Evolutionary conservation across 2,888 invertebrate species (phyloP).

Genomic region (Aplocera efformata): DNA sequence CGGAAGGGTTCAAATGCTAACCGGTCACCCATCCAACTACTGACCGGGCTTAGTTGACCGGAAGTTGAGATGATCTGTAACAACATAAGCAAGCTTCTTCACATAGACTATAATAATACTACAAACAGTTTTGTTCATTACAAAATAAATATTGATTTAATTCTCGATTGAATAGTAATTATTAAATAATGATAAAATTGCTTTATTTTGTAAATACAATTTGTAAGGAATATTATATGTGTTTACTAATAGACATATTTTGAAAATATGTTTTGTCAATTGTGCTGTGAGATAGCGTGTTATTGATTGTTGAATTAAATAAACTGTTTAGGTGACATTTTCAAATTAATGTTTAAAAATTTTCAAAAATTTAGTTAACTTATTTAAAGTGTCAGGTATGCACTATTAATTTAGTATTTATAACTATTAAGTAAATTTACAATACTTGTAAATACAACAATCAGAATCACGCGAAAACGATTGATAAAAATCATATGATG

Average conservation of each 20-base stretch:
- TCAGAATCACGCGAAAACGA: slow-evolving; percentile 59
- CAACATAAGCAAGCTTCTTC: too few relatives aligned
- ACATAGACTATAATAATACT: too few relatives aligned
- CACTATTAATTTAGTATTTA: too few relatives aligned
- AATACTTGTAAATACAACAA: slow-evolving; percentile 44
- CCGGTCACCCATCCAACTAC: too few relatives aligned
- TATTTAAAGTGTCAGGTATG: too few relatives aligned
- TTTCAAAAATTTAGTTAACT: neutral
- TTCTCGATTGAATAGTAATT: slow-evolving; percentile 52
- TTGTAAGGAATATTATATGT: slow-evolving; percentile 74
- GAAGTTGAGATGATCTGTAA: too few relatives aligned
- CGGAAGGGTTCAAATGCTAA: too few relatives aligned
- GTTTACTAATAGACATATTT: slow-evolving; percentile 78
- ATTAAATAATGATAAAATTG: slow-evolving; percentile 54
- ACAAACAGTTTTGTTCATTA: slow-evolving; percentile 32
- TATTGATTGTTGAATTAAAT: slow-evolving; percentile 54
- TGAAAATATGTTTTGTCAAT: slow-evolving; percentile 80
- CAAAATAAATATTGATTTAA: slow-evolving; percentile 43
- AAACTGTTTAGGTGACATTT: too few relatives aligned
- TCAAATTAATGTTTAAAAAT: too few relatives aligned
- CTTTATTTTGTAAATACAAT: slow-evolving; percentile 78
- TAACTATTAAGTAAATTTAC: slow-evolving; percentile 9
- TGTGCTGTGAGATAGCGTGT: slow-evolving; percentile 69
- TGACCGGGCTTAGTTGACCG: too few relatives aligned
- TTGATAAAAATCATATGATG: slow-evolving; percentile 71